Evolutionary conservation across 2,888 invertebrate genomes (phyloP).

Genomic region (Himalopsyche tibetana): DNA sequence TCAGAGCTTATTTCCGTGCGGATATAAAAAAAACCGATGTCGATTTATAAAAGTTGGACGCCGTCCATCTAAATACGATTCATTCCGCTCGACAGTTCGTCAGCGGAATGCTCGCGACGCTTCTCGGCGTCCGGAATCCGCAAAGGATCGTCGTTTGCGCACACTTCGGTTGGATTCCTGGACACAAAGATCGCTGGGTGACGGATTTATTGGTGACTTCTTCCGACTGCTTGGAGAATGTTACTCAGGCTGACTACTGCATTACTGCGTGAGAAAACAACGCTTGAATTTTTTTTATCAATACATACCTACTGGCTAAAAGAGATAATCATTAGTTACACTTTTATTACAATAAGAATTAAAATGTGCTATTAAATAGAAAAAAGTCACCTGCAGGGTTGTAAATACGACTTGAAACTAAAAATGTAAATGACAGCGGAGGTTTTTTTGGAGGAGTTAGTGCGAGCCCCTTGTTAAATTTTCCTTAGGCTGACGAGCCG

Average conservation of each 20-base stretch:
- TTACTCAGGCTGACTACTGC: background rate
- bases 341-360: too few species aligned
- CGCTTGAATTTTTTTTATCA: too few species aligned
- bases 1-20: constrained; percentile 12
- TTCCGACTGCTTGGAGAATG: background rate
- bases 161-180: background rate
- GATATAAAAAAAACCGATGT: background rate
- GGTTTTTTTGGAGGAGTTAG: too few species aligned
- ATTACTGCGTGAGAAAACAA: background rate
- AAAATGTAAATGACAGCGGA: too few species aligned
- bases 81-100: constrained; percentile 28
- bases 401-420: too few species aligned
- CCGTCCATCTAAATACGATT: constrained; percentile 10
- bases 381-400: too few species aligned
- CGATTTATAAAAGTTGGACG: constrained; percentile 19
- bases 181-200: background rate
- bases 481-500: too few species aligned
- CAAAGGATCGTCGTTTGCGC: background rate
- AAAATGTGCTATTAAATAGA: too few species aligned
- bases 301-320: too few species aligned
- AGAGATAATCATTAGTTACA: too few species aligned
- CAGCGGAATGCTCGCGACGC: constrained; percentile 1
- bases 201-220: constrained; percentile 30
- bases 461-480: too few species aligned
- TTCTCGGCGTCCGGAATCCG: background rate